Evolutionary conservation across 2,888 invertebrate species (phyloP).

Genomic region (Epirrhoe alternata): DNA sequence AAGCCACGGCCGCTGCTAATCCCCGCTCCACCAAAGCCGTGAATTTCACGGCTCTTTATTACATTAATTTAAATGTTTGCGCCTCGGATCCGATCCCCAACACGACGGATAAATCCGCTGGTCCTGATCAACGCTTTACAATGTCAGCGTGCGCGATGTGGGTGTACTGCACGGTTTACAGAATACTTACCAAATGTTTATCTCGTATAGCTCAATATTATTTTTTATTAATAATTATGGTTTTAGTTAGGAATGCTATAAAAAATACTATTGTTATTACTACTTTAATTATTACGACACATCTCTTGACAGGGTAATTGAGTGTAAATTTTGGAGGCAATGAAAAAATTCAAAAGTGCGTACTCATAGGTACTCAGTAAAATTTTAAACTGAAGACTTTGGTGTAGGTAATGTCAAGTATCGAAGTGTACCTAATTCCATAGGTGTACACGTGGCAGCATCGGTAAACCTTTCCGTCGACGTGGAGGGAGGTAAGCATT

Average conservation of each 20-base stretch:
- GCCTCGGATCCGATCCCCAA: conserved; percentile 61
- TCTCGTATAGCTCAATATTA: background rate
- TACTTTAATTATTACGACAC: too few species aligned
- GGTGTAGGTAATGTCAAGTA: background rate
- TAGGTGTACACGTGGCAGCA: conserved; percentile 9
- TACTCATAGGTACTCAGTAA: too few species aligned
- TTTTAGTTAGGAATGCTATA: background rate
- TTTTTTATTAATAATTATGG: background rate
- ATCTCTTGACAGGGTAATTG: too few species aligned
- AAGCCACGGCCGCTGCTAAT: conserved; percentile 56
- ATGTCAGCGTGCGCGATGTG: conserved; percentile 15
- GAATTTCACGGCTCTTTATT: conserved; percentile 81
- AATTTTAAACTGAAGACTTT: too few species aligned
- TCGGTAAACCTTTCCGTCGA: conserved; percentile 35
- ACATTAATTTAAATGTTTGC: conserved; percentile 85
- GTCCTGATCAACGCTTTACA: conserved; percentile 44
- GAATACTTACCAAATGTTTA: background rate
- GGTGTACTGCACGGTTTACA: background rate
- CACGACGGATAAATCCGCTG: conserved; percentile 56
- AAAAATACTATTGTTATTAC: too few species aligned
- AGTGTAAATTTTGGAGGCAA: too few species aligned
- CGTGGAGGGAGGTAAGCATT: conserved; percentile 63
- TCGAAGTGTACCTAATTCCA: background rate
- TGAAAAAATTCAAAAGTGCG: too few species aligned
- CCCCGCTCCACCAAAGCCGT: conserved; percentile 61